These are phyloP conservation scores for Carcina quercana DNA, from an alignment of 2,888 invertebrate genomes.

Conservation along the genomic window DNA sequence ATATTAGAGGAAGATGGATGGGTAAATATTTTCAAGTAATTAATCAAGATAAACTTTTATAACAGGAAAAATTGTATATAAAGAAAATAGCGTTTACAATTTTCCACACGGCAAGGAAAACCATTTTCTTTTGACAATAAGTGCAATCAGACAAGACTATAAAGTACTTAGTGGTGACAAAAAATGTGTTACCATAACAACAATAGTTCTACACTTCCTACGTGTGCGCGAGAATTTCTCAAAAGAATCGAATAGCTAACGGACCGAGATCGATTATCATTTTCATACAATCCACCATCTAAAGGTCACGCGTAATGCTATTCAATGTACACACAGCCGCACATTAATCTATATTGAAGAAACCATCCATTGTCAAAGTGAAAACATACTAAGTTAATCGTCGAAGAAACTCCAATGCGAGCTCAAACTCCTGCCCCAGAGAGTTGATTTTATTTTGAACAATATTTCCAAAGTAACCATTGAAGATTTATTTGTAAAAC, in stretches of 20 bases:
- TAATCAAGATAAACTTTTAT: too few relatives aligned
- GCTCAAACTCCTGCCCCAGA: constrained; percentile 19
- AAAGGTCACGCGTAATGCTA: constrained; percentile 70
- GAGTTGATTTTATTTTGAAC: constrained; percentile 21
- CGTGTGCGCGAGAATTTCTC: constrained; percentile 36
- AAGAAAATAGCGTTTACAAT: too few relatives aligned
- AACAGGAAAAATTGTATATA: too few relatives aligned
- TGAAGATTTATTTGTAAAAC: constrained; percentile 49
- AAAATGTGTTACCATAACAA: constrained; percentile 14
- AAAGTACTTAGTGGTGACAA: too few relatives aligned
- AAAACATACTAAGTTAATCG: constrained; percentile 18
- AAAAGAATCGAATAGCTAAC: constrained; percentile 49
- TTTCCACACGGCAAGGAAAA: too few relatives aligned
- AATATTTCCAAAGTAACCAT: constrained; percentile 33
- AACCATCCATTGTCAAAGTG: constrained; percentile 32
- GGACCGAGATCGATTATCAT: constrained; percentile 64
- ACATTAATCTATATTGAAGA: constrained; percentile 52
- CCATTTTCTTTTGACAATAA: too few relatives aligned
- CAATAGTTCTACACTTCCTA: constrained; percentile 11
- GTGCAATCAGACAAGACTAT: too few relatives aligned
- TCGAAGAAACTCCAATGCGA: constrained; percentile 16
- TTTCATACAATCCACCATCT: constrained; percentile 64
- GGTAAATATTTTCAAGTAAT: too few relatives aligned
- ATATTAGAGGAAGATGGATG: too few relatives aligned
- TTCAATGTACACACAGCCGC: constrained; percentile 45